phyloP scores from a whole-genome alignment of 2,797 vertebrate genomes.

The Synaphobranchus kaupii region DNA sequence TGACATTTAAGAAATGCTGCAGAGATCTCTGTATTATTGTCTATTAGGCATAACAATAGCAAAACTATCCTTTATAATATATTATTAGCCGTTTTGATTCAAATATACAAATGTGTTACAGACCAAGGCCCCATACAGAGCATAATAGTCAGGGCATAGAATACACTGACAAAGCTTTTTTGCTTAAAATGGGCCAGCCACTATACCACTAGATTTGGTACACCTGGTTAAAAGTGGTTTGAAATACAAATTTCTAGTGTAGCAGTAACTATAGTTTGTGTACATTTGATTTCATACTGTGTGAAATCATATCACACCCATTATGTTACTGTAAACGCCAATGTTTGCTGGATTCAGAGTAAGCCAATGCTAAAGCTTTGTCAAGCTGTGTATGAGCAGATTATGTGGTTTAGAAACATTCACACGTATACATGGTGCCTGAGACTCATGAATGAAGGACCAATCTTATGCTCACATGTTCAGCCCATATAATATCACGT shows the following conservation, averaged over 20 bases:
- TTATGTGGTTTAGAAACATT: neutral
- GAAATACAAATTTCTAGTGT: neutral
- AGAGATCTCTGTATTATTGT: no score
- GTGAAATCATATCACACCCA: neutral
- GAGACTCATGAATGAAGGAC: neutral
- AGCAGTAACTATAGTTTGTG: neutral
- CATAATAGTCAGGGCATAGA: no score
- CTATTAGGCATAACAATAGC: no score
- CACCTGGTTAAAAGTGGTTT: neutral
- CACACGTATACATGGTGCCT: neutral
- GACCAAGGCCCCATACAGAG: no score
- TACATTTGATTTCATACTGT: neutral
- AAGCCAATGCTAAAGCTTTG: neutral
- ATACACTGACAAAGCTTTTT: no score
- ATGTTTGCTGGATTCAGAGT: constrained; percentile 3
- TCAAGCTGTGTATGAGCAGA: neutral
- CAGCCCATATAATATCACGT: no score
- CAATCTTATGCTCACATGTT: no score
- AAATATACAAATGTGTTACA: no score
- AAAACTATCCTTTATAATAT: no score
- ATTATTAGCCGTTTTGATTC: no score
- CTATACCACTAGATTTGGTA: neutral
- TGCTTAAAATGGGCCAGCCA: neutral
- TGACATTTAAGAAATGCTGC: no score
- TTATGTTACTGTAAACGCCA: constrained; percentile 3